Conservation (phyloP, 2,888 invertebrate genomes). For the Biston stratarius region DNA sequence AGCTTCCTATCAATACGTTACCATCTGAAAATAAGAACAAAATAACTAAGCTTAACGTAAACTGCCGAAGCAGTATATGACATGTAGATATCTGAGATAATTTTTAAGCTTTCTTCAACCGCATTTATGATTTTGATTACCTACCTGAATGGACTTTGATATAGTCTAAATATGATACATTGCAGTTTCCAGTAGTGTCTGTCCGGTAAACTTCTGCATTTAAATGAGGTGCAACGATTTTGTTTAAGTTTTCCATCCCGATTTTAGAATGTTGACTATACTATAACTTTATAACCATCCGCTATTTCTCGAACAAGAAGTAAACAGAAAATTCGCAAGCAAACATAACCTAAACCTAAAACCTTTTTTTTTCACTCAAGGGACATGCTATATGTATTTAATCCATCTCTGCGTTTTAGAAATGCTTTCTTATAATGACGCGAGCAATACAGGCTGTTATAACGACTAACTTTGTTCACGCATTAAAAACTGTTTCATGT, state of each 20-base stretch:
- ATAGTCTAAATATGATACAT: slow-evolving; percentile 73
- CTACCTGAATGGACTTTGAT: slow-evolving; percentile 70
- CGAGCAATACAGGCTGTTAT: too few relatives aligned
- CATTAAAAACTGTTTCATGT: too few relatives aligned
- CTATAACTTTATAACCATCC: neutral
- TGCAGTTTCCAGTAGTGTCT: slow-evolving; percentile 69
- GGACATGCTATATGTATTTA: too few relatives aligned
- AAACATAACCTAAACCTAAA: neutral
- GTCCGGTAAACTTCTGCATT: slow-evolving; percentile 81
- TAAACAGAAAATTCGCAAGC: neutral
- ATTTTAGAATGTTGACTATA: neutral
- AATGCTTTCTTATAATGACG: too few relatives aligned
- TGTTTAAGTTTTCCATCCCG: slow-evolving; percentile 54
- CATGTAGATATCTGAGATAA: neutral
- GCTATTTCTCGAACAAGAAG: neutral
- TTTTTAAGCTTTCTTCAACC: neutral
- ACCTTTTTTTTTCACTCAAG: too few relatives aligned
- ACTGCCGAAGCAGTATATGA: too few relatives aligned
- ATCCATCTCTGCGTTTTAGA: too few relatives aligned
- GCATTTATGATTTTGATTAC: too few relatives aligned
- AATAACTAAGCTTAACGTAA: neutral
- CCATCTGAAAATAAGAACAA: slow-evolving; percentile 66
- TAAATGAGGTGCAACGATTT: slow-evolving; percentile 77
- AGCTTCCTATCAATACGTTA: slow-evolving; percentile 74
- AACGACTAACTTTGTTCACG: too few relatives aligned